phyloP scores from a whole-genome alignment of 2,797 vertebrate genomes.

The Pseudotriccus pelzelni region DNA sequence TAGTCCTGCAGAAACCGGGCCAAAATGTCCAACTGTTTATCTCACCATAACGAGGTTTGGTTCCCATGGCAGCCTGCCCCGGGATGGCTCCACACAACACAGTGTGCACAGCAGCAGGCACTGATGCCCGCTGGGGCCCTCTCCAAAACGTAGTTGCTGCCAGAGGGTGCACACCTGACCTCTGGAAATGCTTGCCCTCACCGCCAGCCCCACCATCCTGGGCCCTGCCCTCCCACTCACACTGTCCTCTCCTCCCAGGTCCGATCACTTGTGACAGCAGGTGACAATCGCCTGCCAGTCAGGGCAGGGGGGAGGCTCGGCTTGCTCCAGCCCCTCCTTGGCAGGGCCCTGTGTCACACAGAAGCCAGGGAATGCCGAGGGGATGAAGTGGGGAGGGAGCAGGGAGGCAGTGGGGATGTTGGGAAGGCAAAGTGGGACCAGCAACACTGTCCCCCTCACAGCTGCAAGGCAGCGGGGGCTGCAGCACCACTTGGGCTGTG shows the following conservation, averaged over 20 bases:
- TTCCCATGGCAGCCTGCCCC: constrained; percentile 32
- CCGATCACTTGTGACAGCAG: background rate
- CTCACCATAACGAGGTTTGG: background rate
- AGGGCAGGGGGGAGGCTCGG: accelerated
- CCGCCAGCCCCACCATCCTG: accelerated
- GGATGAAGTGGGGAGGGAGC: background rate
- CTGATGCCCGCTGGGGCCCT: accelerated
- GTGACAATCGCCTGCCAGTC: background rate
- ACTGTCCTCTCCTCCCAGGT: background rate
- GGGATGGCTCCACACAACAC: background rate
- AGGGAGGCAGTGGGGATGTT: background rate
- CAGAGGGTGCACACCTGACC: background rate
- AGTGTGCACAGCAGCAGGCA: accelerated
- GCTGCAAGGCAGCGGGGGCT: background rate
- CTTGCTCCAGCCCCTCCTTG: background rate
- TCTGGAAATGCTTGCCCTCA: background rate
- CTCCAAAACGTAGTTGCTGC: background rate
- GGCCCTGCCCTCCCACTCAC: background rate
- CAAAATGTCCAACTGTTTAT: constrained; percentile 42
- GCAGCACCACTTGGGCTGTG: background rate
- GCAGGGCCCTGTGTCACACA: accelerated
- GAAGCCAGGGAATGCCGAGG: background rate
- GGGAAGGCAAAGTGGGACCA: background rate
- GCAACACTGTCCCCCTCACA: background rate
- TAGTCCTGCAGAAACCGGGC: constrained; percentile 38